Evolutionary conservation across 2,888 invertebrate genomes (phyloP), one percentile per base, ranked within the genome.

Genomic region (Agriopis aurantiaria): DNA sequence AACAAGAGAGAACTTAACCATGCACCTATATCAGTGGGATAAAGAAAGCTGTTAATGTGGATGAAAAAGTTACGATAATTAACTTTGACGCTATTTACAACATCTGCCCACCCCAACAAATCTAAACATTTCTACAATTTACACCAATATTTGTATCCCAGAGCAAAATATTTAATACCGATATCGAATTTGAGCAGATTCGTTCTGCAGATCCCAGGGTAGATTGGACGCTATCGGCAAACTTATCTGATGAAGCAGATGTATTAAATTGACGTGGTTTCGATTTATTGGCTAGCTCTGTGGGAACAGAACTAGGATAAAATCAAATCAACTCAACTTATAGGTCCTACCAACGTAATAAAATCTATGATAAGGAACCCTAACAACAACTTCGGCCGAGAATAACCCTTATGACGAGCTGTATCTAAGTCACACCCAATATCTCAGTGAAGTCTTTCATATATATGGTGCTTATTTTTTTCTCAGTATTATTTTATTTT

Each of bases 181-280:
- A 55, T 33, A 41, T 40, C 55, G 55, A 63, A 66, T 66, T 12
- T 65, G 65, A 71, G 49, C 62, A 62, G 60, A 69, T 74, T 71
- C 67, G 71, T 65, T 67, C 46, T 59, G 69, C 57, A 62, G 69
- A 74, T 74, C 59, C 49, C 23, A 23, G 45, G 46, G 46, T 23
- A 66, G 71, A 71, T 74, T 56, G 55, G 12, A 56, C 40, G 40
- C n/a, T 48, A 62, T 56, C 48, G 46, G 49, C 12, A 43, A 49
- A 33, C 12, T 57, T 63, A 66, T 70, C 63, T 14, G 70, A 63
- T 66, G 8, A 17, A 59, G 40, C 23, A 23, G 55, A 41, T 45
- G 23, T 48, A 59, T 59, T n/a, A 40, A 23, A 56, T 56, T 41
- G 23, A 53, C 60, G 48, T 46, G 48, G n/a, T 56, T 43, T 58